Base-by-base conservation (phyloP, 2,888 invertebrate species). In the Folsomia candida region DNA sequence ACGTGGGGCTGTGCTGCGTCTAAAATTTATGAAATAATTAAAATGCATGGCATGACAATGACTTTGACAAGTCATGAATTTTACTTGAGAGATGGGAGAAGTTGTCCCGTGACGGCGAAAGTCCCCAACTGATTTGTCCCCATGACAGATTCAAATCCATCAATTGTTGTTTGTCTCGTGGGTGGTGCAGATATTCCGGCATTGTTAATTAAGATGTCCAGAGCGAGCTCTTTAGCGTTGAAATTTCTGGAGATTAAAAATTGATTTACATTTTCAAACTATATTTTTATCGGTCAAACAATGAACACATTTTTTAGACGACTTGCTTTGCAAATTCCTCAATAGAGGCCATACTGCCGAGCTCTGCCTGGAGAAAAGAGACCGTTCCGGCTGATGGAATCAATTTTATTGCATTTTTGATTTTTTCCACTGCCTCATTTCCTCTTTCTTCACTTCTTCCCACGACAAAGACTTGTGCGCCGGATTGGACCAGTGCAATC, bases 391-490 rank as follows among this genome's bases (percentile, higher is more conserved):
- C 76, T 18, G 74, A 72, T 14, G 78, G 78, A 6, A 68, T 59
- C 11, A 76, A 69, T 25, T 81, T 76, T 51, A 85, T n/a, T n/a
- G n/a, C n/a, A n/a, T n/a, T n/a, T n/a, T n/a, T n/a, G n/a, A n/a
- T 83, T 51, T 81, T 79, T 11, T 76, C 72, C 2, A 81, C 81
- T 24, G 74, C 72, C 3, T 81, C 54, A 76, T 83, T 82, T 37
- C n/a, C n/a, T n/a, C n/a, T n/a, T n/a, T n/a, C n/a, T n/a, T n/a
- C n/a, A n/a, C n/a, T n/a, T n/a, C n/a, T 85, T 73, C 84, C 85
- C 0, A 84, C 85, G 69, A 85, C 61, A 37, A 85, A 82, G 3
- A 84, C 82, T 47, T 70, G 64, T 1, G 81, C 84, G 70, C 83
- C 79, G 26, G 76, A 74, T 37, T 78, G 78, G 1, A 82, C 83